Evolutionary conservation across 2,113 vertebrate genomes (phyloP).

Genomic region (Pica pica): DNA sequence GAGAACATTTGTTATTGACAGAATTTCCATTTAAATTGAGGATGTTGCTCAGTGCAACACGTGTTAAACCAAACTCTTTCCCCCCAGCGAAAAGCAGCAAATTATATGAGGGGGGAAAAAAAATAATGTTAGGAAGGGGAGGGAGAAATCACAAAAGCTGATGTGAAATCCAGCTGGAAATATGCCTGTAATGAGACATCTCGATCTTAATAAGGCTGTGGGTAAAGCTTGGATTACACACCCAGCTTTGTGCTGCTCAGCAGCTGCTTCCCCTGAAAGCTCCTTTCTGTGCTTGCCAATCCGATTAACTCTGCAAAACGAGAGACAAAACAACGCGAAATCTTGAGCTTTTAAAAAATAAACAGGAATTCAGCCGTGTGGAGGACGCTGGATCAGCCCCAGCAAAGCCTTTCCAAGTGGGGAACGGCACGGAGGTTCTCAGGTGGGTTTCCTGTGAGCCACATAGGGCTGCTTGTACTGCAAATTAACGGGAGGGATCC

Average conservation of each 20-base stretch:
- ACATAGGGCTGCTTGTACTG: background rate
- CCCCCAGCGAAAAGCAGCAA: background rate
- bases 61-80: background rate
- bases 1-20: background rate
- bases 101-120: background rate
- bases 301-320: background rate
- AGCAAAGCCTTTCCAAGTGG: background rate
- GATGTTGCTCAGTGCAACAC: background rate
- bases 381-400: background rate
- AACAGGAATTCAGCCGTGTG: background rate
- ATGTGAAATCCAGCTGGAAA: background rate
- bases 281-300: background rate
- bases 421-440: accelerated
- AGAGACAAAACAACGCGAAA: background rate
- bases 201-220: background rate
- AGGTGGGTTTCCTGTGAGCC: background rate
- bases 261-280: background rate
- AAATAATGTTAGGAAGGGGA: background rate
- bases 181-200: background rate
- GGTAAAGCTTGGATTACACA: background rate
- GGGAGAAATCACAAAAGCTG: background rate
- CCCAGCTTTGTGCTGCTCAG: background rate
- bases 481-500: background rate
- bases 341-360: background rate
- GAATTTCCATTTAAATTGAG: conserved; percentile 60